Evolutionary conservation across 2,113 vertebrate species (phyloP).

Genomic region (Chlorodrepanis virens): DNA sequence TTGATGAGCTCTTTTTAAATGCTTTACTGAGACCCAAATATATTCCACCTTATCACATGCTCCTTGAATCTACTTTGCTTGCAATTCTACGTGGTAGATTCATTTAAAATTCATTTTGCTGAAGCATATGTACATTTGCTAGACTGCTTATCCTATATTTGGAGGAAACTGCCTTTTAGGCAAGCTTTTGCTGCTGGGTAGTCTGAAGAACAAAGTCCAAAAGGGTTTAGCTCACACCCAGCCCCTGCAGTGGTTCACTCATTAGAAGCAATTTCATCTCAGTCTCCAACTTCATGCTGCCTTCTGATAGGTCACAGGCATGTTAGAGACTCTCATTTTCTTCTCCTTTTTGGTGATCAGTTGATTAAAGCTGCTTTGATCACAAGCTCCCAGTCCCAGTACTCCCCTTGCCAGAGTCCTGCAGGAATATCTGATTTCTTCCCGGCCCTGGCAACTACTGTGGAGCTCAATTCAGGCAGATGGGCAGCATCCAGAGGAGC

Average conservation of each 20-base stretch:
- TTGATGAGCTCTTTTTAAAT: neutral
- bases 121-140: neutral
- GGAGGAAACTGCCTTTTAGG: neutral
- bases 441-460: neutral
- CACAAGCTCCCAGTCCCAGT: neutral
- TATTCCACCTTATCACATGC: neutral
- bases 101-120: conserved; percentile 13
- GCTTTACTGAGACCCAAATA: neutral
- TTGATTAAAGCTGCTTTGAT: neutral
- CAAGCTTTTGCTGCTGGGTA: neutral
- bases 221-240: neutral
- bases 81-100: neutral
- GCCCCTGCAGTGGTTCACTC: neutral
- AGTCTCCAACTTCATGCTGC: neutral
- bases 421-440: neutral
- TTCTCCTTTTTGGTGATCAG: neutral
- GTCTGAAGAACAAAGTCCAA: neutral
- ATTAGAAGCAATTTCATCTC: neutral
- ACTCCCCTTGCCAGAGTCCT: neutral
- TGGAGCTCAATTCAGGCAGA: neutral
- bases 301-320: neutral
- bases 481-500: neutral
- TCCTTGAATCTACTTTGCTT: neutral
- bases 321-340: neutral
- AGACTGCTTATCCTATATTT: neutral